Percentiles rank a stretch among this genome's conserved stretches.
phyloP scores from a whole-genome alignment of 2,888 invertebrate genomes.

The Hypena proboscidalis region DNA sequence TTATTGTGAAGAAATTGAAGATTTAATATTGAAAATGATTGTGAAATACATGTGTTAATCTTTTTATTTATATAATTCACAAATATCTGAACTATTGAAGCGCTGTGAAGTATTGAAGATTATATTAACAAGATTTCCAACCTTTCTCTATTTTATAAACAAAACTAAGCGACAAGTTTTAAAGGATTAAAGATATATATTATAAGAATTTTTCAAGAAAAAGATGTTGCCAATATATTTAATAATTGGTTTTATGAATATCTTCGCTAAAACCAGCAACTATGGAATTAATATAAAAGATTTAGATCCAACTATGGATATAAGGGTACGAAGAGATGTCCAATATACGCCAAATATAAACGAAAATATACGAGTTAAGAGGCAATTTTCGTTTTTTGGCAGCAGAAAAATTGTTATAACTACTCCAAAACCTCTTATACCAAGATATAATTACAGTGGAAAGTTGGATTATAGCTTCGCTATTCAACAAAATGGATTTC shows the following conservation, averaged over 20 bases:
- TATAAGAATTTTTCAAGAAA: background rate
- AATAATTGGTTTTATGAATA: conserved; percentile 37
- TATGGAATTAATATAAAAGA: conserved; percentile 46
- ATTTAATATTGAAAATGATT: no score
- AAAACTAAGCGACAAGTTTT: no score
- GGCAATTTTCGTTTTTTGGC: conserved; percentile 5
- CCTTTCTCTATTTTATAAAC: no score
- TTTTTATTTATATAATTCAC: no score
- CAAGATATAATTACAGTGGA: background rate
- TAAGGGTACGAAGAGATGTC: conserved; percentile 43
- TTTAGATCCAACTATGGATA: conserved; percentile 31
- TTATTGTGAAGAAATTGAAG: no score
- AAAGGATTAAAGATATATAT: no score
- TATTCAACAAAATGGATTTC: conserved; percentile 5
- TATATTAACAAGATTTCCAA: no score
- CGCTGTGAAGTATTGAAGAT: no score
- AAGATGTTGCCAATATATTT: conserved; percentile 26
- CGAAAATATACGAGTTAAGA: conserved; percentile 11
- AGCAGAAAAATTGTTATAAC: no score
- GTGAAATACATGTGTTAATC: no score
- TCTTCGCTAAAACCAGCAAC: conserved; percentile 44
- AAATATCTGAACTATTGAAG: no score
- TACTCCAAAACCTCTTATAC: background rate
- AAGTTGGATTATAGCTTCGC: conserved; percentile 4
- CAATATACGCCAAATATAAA: conserved; percentile 1